These are phyloP conservation scores for Xenus cinereus DNA, from an alignment of 2,113 vertebrate genomes.

Conservation along the genomic window DNA sequence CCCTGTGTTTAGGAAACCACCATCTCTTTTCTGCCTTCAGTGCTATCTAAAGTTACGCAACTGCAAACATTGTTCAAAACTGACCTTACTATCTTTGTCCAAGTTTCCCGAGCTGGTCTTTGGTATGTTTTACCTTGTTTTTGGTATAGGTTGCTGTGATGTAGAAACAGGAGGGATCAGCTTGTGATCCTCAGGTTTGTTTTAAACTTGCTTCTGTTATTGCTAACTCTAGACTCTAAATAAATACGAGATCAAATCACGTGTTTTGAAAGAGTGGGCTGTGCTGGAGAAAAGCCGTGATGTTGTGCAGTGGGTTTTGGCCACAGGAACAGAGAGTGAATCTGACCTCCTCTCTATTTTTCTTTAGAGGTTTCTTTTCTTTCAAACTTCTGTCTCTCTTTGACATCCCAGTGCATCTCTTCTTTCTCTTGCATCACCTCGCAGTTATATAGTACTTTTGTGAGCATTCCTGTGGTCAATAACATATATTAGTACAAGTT, in stretches of 20 bases:
- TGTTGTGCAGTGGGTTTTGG: neutral
- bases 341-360: neutral
- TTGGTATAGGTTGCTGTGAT: neutral
- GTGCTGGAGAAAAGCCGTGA: neutral
- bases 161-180: neutral
- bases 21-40: neutral
- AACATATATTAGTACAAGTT: neutral
- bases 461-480: neutral
- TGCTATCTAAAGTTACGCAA: neutral
- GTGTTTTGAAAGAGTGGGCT: neutral
- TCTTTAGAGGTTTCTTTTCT: neutral
- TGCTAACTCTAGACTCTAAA: neutral
- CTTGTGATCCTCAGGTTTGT: neutral
- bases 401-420: neutral
- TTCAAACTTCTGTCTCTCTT: neutral
- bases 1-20: neutral
- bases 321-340: neutral
- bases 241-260: neutral
- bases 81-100: neutral
- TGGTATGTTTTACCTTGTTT: neutral
- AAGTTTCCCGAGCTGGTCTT: neutral
- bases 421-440: neutral
- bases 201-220: neutral
- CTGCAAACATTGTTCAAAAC: neutral
- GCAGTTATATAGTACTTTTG: neutral